Evolutionary conservation across 2,797 vertebrate genomes (phyloP), one percentile per base, ranked within the genome.

Genomic region (Anolis apletophallus): DNA sequence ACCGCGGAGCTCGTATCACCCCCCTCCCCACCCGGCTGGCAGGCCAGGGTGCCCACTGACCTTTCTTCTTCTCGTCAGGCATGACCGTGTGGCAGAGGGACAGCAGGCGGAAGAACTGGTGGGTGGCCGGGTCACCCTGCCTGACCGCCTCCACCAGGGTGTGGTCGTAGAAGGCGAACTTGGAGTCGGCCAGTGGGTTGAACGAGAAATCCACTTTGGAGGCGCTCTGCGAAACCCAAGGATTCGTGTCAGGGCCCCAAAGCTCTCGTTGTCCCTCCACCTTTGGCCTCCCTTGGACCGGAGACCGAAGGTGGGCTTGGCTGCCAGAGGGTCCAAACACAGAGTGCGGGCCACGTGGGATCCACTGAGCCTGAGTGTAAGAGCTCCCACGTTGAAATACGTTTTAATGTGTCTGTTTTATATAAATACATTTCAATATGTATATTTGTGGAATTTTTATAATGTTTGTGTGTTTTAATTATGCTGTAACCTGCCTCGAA

Each of bases 61-160:
- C 98, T 92, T 97, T 95, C 29, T 92, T 96, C 92, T 98, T 98
- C 88, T 99, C 98, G 88, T 99, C 98, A 0, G 98, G 94, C 97
- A 99, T 99, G 90, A 99, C 98, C 0, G 98, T 99, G 92, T 99
- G 98, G 83, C 98, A 99, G 23, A 99, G 93, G 0, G 98, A 97
- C 85, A 99, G 96, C 80, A 98, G 94, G 5, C 97, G 96, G 90
- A 99, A 99, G 94, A 99, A 99, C 40, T 91, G 87, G 26, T 97
- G 97, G 0, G 96, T 97, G 0, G 96, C 91, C 0, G 1, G 64
- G 75, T 97, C 96, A 10, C 88, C 94, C 9, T 82, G 82, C 91
- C 92, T 97, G 91, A 99, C 96, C 0, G 96, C 96, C 86, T 98
- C 97, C 74, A 97, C 91, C 94, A 99, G 96, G 73, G 93, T 96